Base-by-base conservation (phyloP, 2,113 vertebrate genomes). In the Mus spicilegus region DNA sequence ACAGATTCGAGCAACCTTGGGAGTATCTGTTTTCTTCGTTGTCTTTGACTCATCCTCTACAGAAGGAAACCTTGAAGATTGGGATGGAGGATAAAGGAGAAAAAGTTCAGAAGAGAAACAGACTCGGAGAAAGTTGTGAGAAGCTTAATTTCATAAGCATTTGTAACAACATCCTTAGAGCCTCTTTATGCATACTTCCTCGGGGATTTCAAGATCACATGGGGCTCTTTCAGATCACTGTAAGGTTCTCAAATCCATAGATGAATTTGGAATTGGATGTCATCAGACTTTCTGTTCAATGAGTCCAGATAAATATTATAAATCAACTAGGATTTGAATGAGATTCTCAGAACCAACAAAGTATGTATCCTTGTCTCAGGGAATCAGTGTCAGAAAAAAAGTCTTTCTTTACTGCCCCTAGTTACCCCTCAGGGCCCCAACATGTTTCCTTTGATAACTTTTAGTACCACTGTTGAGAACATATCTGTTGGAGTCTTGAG, bases 391-490 rank as follows among this genome's bases (percentile, higher is more conserved):
- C 90, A 88, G 70, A 54, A 93, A 92, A 76, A 65, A 76, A 65
- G 17, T 16, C 69, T 95, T 95, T 90, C 39, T 65, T 61, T 89
- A 36, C 61, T 94, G 70, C 36, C 54, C 9, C n/a, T 51, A 56
- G 63, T 61, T 39, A 51, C 5, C 28, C 20, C 8, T 39, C 13
- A 42, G 30, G 10, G 17, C 12, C 17, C 58, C 39, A 80, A 8
- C 51, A 61, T 20, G 39, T 51, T 77, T 77, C 51, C 0, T 0
- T 78, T 75, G 69, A 90, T 20, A 36, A 36, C 77, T 87, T 96
- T 92, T 92, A 90, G 85, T 92, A 95, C 39, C 33, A 92, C 51
- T 16, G 17, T 75, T 92, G 91, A 69, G 70, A 76, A 67, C 28
- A 17, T 86, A 67, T 75, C 86, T 92, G 51, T 22, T 58, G 42